These are phyloP conservation scores for Sporophila hypoxantha DNA, from an alignment of 2,113 vertebrate genomes.

Conservation along the genomic window DNA sequence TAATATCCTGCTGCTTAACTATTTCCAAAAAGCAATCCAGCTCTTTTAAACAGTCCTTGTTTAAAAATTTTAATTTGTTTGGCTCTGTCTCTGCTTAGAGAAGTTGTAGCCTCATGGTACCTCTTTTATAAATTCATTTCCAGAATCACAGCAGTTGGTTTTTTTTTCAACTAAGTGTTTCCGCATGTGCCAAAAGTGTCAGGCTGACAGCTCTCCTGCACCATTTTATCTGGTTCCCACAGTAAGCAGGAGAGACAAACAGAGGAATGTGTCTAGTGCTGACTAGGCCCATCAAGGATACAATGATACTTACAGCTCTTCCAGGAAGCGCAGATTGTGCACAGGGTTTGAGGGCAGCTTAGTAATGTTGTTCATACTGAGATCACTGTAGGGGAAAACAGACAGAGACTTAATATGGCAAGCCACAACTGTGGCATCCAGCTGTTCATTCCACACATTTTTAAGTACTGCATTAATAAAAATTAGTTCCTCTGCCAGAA, in stretches of 20 bases:
- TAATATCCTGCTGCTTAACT: constrained; percentile 81
- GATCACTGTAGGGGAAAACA: constrained; percentile 80
- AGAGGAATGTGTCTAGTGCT: constrained; percentile 44
- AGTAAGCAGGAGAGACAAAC: constrained; percentile 65
- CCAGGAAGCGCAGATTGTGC: constrained; percentile 84
- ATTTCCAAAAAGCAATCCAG: constrained; percentile 76
- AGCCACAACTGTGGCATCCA: constrained; percentile 54
- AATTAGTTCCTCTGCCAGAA: constrained; percentile 46
- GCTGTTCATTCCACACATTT: constrained; percentile 65
- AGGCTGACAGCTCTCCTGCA: constrained; percentile 67
- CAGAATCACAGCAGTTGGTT: constrained; percentile 60
- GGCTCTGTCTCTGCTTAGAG: constrained; percentile 67
- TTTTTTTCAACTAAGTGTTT: constrained; percentile 63
- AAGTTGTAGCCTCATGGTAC: constrained; percentile 69
- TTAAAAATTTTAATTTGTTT: constrained; percentile 78
- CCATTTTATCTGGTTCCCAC: constrained; percentile 71
- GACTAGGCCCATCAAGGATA: constrained; percentile 35
- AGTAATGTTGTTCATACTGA: constrained; percentile 95
- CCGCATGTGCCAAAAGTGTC: constrained; percentile 66
- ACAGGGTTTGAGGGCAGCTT: constrained; percentile 73
- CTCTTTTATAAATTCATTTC: constrained; percentile 71
- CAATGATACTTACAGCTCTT: constrained; percentile 87
- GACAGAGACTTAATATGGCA: constrained; percentile 59
- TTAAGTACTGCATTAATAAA: constrained; percentile 44
- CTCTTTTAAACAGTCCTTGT: constrained; percentile 66